Evolutionary conservation across 2,888 invertebrate species (phyloP).

Genomic region (Sabellastarte sp.): DNA sequence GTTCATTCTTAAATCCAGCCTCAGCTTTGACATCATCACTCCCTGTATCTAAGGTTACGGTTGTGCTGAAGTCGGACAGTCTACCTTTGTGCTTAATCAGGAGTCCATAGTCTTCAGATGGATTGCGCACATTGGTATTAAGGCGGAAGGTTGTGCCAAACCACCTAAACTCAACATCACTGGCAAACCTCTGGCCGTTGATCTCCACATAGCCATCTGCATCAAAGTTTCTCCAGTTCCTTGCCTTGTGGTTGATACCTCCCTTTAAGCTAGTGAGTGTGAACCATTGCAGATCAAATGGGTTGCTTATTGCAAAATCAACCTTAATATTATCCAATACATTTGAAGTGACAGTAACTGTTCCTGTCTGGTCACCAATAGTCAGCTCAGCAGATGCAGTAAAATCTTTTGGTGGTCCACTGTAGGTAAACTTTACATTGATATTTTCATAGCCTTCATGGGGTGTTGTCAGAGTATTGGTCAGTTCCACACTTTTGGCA

Average conservation of each 20-base stretch:
- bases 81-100: conserved; percentile 18
- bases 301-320: background rate
- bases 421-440: conserved; percentile 11
- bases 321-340: background rate
- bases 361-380: background rate
- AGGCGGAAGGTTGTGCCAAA: conserved; percentile 3
- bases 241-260: too few species aligned
- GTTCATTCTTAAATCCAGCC: too few species aligned
- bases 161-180: conserved; percentile 7
- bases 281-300: too few species aligned
- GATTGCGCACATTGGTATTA: conserved; percentile 10
- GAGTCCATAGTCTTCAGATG: conserved; percentile 16
- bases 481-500: too few species aligned
- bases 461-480: too few species aligned
- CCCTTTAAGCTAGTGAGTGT: too few species aligned
- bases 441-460: conserved; percentile 2
- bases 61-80: conserved; percentile 11
- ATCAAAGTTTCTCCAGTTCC: too few species aligned
- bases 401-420: conserved; percentile 13
- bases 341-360: background rate
- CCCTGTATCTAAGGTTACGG: too few species aligned
- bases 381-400: background rate
- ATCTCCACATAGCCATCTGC: background rate
- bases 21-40: too few species aligned
- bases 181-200: conserved; percentile 1